Evolutionary conservation across 1,140 invertebrate genomes (phyloP).

Genomic region (Triops cancriformis): DNA sequence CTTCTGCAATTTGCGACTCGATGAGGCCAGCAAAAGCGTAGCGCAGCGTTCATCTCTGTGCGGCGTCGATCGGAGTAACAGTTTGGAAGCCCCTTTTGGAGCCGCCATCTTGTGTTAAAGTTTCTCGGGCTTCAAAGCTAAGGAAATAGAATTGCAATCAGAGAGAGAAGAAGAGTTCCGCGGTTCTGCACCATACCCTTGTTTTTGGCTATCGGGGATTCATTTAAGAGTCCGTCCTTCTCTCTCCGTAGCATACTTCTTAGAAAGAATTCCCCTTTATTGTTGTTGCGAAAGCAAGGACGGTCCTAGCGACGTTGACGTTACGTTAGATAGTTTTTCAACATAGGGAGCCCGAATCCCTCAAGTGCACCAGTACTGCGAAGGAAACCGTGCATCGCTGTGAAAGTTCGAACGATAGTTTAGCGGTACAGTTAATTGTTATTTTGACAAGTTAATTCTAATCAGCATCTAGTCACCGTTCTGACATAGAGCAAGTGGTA

Average conservation of each 20-base stretch:
- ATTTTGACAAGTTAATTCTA: background rate
- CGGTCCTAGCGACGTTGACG: background rate
- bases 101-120: conserved; percentile 2
- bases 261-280: background rate
- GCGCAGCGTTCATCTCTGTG: background rate
- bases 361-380: background rate
- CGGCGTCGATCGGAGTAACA: background rate
- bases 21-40: too few relatives aligned
- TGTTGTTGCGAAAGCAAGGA: background rate
- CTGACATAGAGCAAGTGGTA: background rate
- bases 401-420: background rate
- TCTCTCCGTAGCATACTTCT: background rate
- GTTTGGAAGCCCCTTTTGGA: background rate
- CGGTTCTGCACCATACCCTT: background rate
- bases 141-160: background rate
- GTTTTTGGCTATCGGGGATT: background rate
- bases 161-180: background rate
- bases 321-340: background rate
- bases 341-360: background rate
- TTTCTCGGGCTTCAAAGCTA: background rate
- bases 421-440: background rate
- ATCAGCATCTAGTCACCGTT: background rate
- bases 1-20: background rate
- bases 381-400: background rate
- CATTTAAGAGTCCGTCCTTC: background rate